These are phyloP conservation scores for Grapholita molesta DNA, from an alignment of 1,140 invertebrate species.

Conservation along the genomic window DNA sequence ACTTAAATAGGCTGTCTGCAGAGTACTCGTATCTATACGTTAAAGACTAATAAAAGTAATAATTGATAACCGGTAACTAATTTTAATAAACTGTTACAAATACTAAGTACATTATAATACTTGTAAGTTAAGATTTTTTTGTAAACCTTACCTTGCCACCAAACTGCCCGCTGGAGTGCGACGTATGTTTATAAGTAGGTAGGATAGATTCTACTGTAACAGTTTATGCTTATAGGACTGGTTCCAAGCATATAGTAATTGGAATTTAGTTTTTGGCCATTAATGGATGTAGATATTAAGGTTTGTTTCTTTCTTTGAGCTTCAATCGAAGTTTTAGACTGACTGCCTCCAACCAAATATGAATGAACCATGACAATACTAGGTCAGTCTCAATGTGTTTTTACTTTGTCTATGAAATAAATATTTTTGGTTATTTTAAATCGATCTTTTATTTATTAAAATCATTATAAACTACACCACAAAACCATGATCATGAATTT, in stretches of 20 bases:
- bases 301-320: background rate
- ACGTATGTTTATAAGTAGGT: no score
- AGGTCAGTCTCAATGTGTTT: background rate
- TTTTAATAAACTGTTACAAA: no score
- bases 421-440: constrained; percentile 13
- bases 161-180: no score
- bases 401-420: constrained; percentile 10
- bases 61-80: no score
- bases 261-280: background rate
- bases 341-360: background rate
- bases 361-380: constrained; percentile 2
- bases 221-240: background rate
- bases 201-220: no score
- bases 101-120: no score
- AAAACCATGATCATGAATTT: constrained; percentile 15
- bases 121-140: no score
- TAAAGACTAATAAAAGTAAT: no score
- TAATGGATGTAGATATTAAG: background rate
- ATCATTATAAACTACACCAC: constrained; percentile 17
- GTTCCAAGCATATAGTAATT: background rate
- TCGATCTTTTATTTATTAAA: constrained; percentile 16
- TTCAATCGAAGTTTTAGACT: background rate
- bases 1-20: no score
- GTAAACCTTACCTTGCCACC: no score
- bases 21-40: no score